Evolutionary conservation across 2,888 invertebrate species (phyloP), one percentile per base, ranked within the genome.

Genomic region (Eumerus sabulonum): DNA sequence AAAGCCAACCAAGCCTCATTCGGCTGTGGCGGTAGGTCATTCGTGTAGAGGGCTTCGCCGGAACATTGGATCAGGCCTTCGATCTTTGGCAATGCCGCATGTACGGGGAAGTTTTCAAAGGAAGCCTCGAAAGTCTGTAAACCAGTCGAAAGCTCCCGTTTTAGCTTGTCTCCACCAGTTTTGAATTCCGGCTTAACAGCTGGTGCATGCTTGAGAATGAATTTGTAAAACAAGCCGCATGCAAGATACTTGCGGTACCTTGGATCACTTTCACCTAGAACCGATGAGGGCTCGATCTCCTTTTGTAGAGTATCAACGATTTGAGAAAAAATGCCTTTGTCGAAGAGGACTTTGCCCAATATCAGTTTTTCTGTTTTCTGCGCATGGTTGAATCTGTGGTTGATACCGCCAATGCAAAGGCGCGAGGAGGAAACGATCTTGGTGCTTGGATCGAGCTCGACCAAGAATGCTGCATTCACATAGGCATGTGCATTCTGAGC

Each of bases 31-130:
- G 92, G 92, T 27, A 93, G 89, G 85, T 96, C 96, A 85, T 93
- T 93, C 11, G 93, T 90, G 86, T 93, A 96, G 73, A 92, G 90
- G 0, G 94, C 94, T 86, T 94, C 94, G 1, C 96, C 96, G 85
- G 91, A 89, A 82, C 92, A 91, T 82, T 92, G 92, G 35, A 91
- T 89, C 13, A 92, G 85, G 0, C 92, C 92, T 87, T 94, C 94
- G 12, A 94, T 72, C 86, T 95, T 95, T 0, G 92, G 90, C n/a
- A 95, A 87, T 0, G 94, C 93, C 85, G 95, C 89, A 77, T 92
- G 93, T 27, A 95, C 84, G 1, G 95, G 95, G 92, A 93, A 95
- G 12, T 92, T 84, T 35, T 89, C 90, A 84, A 92, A 90, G 81
- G 94, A 91, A 0, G 93, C 93, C 59, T 94, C 93, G 85, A 91